Evolutionary conservation across 2,888 invertebrate genomes (phyloP).

Genomic region (Oxystoma pomonae): DNA sequence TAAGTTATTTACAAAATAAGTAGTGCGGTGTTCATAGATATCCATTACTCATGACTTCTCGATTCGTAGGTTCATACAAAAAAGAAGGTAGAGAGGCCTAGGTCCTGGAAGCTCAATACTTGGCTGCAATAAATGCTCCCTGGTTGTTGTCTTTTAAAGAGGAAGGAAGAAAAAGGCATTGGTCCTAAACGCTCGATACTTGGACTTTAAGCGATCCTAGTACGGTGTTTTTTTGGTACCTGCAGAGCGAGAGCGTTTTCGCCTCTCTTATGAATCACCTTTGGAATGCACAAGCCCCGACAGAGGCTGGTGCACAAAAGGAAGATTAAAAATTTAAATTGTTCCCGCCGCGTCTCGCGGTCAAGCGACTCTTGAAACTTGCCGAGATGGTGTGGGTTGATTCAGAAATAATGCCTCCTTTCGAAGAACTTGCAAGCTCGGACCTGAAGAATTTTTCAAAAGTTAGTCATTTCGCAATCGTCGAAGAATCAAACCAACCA

Average conservation of each 20-base stretch:
- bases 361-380: not conserved
- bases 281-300: not conserved
- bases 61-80: too few species aligned
- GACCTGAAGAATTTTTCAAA: not conserved
- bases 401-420: not conserved
- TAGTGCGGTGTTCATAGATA: too few species aligned
- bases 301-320: not conserved
- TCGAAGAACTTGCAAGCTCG: not conserved
- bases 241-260: not conserved
- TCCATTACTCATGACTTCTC: too few species aligned
- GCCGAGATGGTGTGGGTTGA: not conserved
- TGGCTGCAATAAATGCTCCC: too few species aligned
- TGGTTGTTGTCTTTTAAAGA: too few species aligned
- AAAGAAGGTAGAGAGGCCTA: too few species aligned
- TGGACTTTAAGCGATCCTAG: too few species aligned
- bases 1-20: too few species aligned
- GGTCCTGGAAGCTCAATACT: too few species aligned
- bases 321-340: not conserved
- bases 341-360: not conserved
- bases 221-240: not conserved
- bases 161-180: too few species aligned
- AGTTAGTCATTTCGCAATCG: not conserved
- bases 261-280: not conserved
- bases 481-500: not conserved
- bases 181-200: too few species aligned